Percentiles rank a stretch among this genome's conserved stretches.
phyloP scores from a whole-genome alignment of 2,113 vertebrate genomes.

The Nothocercus nigrocapillus region DNA sequence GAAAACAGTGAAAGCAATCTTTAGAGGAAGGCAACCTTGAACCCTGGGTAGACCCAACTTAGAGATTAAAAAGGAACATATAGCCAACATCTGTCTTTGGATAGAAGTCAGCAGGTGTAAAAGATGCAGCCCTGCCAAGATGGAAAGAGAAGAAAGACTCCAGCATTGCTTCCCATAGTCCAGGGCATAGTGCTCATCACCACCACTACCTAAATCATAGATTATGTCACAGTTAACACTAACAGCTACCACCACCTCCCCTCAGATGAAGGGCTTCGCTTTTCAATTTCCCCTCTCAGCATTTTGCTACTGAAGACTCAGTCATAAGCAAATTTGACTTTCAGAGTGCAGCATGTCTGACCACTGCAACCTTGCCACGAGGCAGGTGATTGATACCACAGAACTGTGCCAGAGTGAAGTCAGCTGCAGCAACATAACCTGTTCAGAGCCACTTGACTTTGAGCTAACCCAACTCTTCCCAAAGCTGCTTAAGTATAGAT shows the following conservation, averaged over 20 bases:
- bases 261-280: not conserved
- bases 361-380: not conserved
- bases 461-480: not conserved
- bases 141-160: not conserved
- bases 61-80: not conserved
- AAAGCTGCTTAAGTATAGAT: not conserved
- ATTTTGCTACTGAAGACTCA: not conserved
- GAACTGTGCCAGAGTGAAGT: not conserved
- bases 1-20: not conserved
- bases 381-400: not conserved
- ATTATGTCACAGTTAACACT: not conserved
- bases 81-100: not conserved
- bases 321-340: not conserved
- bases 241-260: not conserved
- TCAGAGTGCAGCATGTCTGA: not conserved
- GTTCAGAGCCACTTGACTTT: not conserved
- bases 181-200: not conserved
- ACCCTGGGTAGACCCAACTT: not conserved
- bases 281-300: not conserved
- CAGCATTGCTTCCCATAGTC: not conserved
- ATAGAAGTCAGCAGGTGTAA: not conserved
- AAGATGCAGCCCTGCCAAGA: accelerated
- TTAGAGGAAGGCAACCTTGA: not conserved
- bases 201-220: not conserved
- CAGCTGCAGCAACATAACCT: not conserved